Base-by-base conservation (phyloP, 2,888 invertebrate species). In the Stenodera caucasica region DNA sequence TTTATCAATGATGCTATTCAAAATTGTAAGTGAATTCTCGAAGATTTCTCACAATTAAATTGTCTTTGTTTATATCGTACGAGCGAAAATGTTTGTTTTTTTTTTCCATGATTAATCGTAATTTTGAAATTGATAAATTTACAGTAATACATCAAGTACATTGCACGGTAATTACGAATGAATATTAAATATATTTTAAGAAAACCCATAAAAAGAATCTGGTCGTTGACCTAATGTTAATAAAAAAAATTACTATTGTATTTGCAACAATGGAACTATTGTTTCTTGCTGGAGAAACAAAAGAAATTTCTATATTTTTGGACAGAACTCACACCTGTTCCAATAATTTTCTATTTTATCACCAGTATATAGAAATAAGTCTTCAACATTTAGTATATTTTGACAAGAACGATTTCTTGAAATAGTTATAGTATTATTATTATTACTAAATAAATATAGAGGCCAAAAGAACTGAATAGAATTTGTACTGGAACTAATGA, bases 21-120 rank as follows among this genome's bases (percentile, higher is more conserved):
- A 62, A 58, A 55, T 49, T 32, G 62, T 62, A 52, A 62, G 61
- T 61, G 5, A 21, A 45, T 45, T 45, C 9, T 26, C 26, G 26
- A 26, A 26, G n/a, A n/a, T n/a, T n/a, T n/a, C n/a, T n/a, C n/a
- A n/a, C 6, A 30, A 1, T 30, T 4, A 30, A 6, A 6, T 30
- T 30, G 30, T 8, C 4, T 30, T 8, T 30, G 30, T 30, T 30
- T 30, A 30, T 9, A 30, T 9, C 30, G 1, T 30, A 30, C 9
- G 1, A 6, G 1, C 12, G n/a, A 9, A 18, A 18, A 40, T 18
- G 21, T 45, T 4, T 40, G 2, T 40, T 7, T 2, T 2, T 11
- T 45, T 45, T 45, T 45, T 11, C 15, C 15, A 45, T 21, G 45
- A 12, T 6, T 40, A 18, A 11, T 21, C 2, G 2, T n/a, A n/a